These are phyloP conservation scores for Litocranius walleri DNA, from an alignment of 2,113 vertebrate species.

Conservation along the genomic window DNA sequence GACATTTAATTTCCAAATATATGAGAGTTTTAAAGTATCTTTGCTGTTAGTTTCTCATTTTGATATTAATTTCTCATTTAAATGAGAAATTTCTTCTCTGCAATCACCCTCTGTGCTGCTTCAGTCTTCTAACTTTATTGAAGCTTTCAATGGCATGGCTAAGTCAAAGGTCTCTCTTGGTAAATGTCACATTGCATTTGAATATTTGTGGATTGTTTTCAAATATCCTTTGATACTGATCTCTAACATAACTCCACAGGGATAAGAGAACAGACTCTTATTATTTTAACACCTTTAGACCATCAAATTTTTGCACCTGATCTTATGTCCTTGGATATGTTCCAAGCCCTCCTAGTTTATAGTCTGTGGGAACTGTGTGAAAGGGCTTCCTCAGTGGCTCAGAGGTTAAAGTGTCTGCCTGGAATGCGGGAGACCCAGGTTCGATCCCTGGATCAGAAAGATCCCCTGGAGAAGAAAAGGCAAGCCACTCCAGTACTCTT, in stretches of 20 bases:
- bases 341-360: not conserved
- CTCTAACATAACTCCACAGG: not conserved
- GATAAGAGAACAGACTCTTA: not conserved
- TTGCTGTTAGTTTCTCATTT: not conserved
- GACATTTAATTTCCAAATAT: not conserved
- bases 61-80: not conserved
- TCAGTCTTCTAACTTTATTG: not conserved
- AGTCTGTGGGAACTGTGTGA: not conserved
- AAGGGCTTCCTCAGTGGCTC: not conserved
- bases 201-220: not conserved
- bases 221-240: not conserved
- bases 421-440: no score
- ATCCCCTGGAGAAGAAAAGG: no score
- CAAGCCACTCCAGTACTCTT: no score
- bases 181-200: not conserved
- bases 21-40: not conserved
- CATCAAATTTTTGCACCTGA: not conserved
- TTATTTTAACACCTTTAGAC: not conserved
- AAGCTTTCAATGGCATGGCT: not conserved
- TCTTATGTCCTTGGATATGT: not conserved
- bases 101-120: not conserved
- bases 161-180: not conserved
- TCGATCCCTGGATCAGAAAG: no score
- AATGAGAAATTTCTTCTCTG: not conserved
- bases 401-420: no score